Conservation (phyloP, 2,113 vertebrate genomes). For the Hemiprocne comata region DNA sequence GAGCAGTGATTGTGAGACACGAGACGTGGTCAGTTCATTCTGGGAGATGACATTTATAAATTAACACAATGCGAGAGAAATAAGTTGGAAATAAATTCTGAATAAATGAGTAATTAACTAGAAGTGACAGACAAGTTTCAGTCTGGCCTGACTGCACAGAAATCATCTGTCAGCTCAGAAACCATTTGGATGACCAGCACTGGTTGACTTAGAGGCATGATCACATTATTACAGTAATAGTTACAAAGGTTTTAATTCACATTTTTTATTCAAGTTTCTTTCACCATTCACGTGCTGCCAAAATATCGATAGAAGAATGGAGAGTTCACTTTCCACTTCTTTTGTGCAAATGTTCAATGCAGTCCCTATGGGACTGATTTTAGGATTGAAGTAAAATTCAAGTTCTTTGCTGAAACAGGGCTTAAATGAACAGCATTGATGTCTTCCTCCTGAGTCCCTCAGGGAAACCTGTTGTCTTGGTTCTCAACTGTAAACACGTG, state of each 20-base stretch:
- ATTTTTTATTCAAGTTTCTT: not conserved
- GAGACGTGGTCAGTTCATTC: not conserved
- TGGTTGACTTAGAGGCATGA: slow-evolving; percentile 43
- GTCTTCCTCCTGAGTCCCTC: not conserved
- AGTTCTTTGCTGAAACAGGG: not conserved
- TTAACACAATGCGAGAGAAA: not conserved
- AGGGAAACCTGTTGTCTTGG: not conserved
- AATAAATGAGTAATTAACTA: not conserved
- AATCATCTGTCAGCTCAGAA: not conserved
- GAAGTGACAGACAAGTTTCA: not conserved
- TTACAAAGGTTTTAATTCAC: not conserved
- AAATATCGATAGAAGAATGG: slow-evolving; percentile 8
- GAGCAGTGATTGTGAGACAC: not conserved
- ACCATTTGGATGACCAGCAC: slow-evolving; percentile 72
- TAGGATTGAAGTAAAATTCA: not conserved
- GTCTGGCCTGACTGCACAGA: not conserved
- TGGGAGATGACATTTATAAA: not conserved
- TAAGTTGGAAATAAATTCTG: not conserved
- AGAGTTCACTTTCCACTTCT: not conserved
- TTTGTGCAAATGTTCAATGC: not conserved
- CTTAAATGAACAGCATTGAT: not conserved
- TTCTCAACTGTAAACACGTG: not conserved
- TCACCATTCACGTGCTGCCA: slow-evolving; percentile 37
- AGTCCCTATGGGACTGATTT: not conserved
- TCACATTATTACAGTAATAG: slow-evolving; percentile 1